Base-by-base conservation (phyloP, 2,797 vertebrate genomes). In the Rhynchonycteris naso region DNA sequence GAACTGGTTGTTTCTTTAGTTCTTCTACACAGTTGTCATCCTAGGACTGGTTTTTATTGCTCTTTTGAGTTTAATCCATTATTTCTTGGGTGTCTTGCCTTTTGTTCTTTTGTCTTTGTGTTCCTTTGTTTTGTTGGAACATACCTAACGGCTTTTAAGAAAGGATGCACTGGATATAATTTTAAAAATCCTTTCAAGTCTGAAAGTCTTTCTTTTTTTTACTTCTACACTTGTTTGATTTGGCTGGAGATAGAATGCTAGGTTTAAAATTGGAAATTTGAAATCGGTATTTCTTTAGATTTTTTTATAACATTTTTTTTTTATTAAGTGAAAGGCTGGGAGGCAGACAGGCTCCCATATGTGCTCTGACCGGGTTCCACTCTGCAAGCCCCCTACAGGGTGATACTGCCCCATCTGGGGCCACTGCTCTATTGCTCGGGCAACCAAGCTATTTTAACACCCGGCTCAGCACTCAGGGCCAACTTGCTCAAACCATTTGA, bases 191-290 rank as follows among this genome's bases (percentile, higher is more conserved):
- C 11, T 63, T 89, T 68, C 19, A 92, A 85, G 35, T 15, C n/a
- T 89, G 52, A 82, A 68, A 65, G 52, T 68, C 21, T 86, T 81
- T 69, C 7, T 88, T 18, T 81, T 18, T 81, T 90, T 93, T 84
- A 61, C 26, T 93, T 92, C 11, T 22, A 38, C 1, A 79, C 6
- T 86, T 79, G 10, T 69, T 88, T 92, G 76, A 68, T 54, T 94
- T 82, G n/a, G 7, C 24, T 91, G 43, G 30, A 65, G 21, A 63
- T 86, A 66, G 43, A 92, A 63, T 90, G 28, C 47, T 58, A 63
- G 8, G 4, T 93, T 90, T 65, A 92, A 87, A 59, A 69, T 71
- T 56, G 78, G 28, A 69, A 58, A 78, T 92, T 95, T 79, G 63
- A 65, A 43, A 43, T 5, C 8, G 43, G 43, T 43, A 43, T 43